Base-by-base conservation (phyloP, 2,797 vertebrate species). In the Myioborus melanocephalus region DNA sequence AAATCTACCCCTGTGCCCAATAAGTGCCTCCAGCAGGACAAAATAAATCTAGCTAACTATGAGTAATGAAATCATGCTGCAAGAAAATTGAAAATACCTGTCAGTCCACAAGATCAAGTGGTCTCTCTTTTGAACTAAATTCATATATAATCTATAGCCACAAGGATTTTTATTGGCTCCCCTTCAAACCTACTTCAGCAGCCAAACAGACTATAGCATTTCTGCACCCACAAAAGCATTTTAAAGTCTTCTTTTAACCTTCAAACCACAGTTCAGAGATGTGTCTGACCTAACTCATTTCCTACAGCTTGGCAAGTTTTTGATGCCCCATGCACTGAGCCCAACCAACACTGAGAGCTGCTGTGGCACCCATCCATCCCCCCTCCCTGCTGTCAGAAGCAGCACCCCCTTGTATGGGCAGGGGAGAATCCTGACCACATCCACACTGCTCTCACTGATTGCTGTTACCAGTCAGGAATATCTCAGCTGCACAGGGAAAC, bases 21-120 rank as follows among this genome's bases (percentile, higher is more conserved):
- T 94, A 95, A 96, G 86, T 91, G 83, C 81, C 91, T 94, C 81
- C 68, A 95, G 78, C 83, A 95, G 78, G 78, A 96, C 81, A 92
- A 95, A 97, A 96, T 96, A 97, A 94, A 97, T 95, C 87, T 88
- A 81, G 41, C 49, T 91, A 95, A 94, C 81, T 82, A 59, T 76
- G 82, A 96, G 70, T 94, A 96, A 96, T 86, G 89, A 94, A 96
- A 95, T 93, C 27, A 82, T 55, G 23, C 86, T 61, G 88, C 37
- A 96, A 94, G 96, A 91, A 72, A 86, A 85, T 10, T 82, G 71
- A 75, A 97, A 97, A 96, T 95, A 91, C 41, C 86, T 83, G 88
- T 84, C 96, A 94, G 80, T 94, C 82, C 88, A 61, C 86, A 86
- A 89, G 93, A 96, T 94, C 89, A 94, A 94, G 88, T 26, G 66